These are phyloP conservation scores for Parauchenoglanis punctatus DNA, from an alignment of 2,797 vertebrate species.

Conservation along the genomic window DNA sequence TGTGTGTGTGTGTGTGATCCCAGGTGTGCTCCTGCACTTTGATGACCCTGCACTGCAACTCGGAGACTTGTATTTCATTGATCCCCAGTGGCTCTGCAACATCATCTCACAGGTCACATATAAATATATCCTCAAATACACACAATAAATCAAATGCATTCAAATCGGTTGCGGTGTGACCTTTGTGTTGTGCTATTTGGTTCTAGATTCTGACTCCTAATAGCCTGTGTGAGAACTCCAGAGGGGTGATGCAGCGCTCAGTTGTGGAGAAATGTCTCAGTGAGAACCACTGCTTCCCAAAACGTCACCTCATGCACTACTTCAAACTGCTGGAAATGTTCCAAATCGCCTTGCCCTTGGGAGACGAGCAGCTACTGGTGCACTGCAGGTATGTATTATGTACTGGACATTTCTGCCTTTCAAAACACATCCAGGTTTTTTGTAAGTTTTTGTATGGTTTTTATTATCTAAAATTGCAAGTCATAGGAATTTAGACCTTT, in stretches of 20 bases:
- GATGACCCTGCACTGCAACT: slow-evolving; percentile 92
- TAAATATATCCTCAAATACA: not conserved
- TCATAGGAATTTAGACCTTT: not conserved
- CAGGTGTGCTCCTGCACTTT: slow-evolving; percentile 94
- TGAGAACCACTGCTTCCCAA: slow-evolving; percentile 86
- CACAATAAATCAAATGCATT: not conserved
- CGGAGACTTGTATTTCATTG: slow-evolving; percentile 90
- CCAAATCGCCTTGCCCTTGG: slow-evolving; percentile 90
- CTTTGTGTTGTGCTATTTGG: slow-evolving; percentile 18
- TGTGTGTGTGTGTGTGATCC: not conserved
- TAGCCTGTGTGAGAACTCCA: slow-evolving; percentile 79
- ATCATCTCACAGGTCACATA: slow-evolving; percentile 88
- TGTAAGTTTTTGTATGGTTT: not conserved
- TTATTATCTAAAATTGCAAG: not conserved
- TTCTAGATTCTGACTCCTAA: slow-evolving; percentile 84
- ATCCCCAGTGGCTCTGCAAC: slow-evolving; percentile 95
- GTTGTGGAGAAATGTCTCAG: slow-evolving; percentile 85
- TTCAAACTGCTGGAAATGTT: slow-evolving; percentile 95
- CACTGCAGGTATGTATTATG: slow-evolving; percentile 84
- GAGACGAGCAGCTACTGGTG: slow-evolving; percentile 89
- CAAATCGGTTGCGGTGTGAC: not conserved
- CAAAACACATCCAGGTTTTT: not conserved
- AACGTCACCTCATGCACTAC: slow-evolving; percentile 84
- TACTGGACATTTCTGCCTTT: not conserved
- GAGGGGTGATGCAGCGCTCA: slow-evolving; percentile 85